phyloP scores from a whole-genome alignment of 2,797 vertebrate genomes.

The Chloroceryle inda region DNA sequence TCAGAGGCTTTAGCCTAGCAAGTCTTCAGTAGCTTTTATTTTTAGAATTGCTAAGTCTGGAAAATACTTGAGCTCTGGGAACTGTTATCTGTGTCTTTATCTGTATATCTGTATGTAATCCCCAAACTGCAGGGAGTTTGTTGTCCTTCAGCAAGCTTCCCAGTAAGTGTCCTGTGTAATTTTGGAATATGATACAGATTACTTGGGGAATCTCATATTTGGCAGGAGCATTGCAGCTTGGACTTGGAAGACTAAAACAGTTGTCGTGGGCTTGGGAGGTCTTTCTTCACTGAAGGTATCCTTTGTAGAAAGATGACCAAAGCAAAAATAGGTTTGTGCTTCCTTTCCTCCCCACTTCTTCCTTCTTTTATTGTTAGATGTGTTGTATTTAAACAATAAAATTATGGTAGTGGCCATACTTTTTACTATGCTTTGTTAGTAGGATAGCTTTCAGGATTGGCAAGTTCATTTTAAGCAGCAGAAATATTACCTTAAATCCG shows the following conservation, averaged over 20 bases:
- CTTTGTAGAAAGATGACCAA: not conserved
- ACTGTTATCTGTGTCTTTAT: not conserved
- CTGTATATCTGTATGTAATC: not conserved
- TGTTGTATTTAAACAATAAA: not conserved
- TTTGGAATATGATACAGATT: not conserved
- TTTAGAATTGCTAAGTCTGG: not conserved
- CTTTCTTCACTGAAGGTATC: not conserved
- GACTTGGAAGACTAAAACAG: not conserved
- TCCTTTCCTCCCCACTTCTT: not conserved
- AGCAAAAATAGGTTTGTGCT: not conserved
- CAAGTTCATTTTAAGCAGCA: not conserved
- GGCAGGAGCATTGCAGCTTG: not conserved
- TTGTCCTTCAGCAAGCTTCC: constrained; percentile 16
- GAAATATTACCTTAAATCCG: not conserved
- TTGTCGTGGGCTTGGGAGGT: not conserved
- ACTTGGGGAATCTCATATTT: not conserved
- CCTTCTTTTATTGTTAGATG: not conserved
- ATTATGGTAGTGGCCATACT: fast-evolving
- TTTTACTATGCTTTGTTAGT: not conserved
- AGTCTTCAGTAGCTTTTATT: not conserved
- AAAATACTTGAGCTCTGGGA: not conserved
- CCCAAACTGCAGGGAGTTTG: not conserved
- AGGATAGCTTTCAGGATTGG: not conserved
- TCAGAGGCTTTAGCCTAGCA: not conserved
- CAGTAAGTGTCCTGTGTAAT: not conserved